Base-by-base conservation (phyloP, 2,113 vertebrate species). In the Varanus komodoensis region DNA sequence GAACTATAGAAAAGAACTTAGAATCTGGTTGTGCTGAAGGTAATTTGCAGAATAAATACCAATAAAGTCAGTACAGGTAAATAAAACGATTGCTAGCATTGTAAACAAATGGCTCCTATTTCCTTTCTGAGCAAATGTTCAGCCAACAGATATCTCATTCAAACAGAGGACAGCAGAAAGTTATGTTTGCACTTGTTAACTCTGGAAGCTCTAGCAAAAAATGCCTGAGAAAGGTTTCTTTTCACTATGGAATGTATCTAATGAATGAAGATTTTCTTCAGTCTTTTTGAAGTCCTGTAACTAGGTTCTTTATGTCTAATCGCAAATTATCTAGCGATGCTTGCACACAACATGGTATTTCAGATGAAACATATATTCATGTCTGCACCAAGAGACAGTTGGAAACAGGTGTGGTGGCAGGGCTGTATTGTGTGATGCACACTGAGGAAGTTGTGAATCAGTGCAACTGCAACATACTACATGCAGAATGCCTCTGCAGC, bases 41-140 rank as follows among this genome's bases (percentile, higher is more conserved):
- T 61, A 27, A 71, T 82, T n/a, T 73, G 50, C 52, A 88, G 21
- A 82, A 88, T 57, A 82, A 73, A 82, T 82, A 83, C 54, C 82
- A 89, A 83, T 75, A 34, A 71, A 69, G 27, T 48, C 21, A 86
- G 54, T 21, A 15, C 29, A 4, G n/a, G 67, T 52, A 85, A 85
- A 73, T 32, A 85, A 15, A 52, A 32, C 50, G 44, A 79, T 23
- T 25, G 77, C 21, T 79, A 50, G 25, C 48, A 12, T 54, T 81
- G 50, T 54, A 29, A 11, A n/a, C 29, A 52, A 54, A 81, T 81
- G 12, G 25, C 54, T n/a, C 17, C 6, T 9, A 81, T 67, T 57
- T 15, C 11, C 61, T 38, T 34, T 61, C 19, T 21, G 48, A 17
- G 29, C 29, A 73, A 73, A 54, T 29, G 21, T 12, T 7, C 15